Evolutionary conservation across 2,113 vertebrate genomes (phyloP), one percentile per base, ranked within the genome.

Genomic region (Paralichthys olivaceus): DNA sequence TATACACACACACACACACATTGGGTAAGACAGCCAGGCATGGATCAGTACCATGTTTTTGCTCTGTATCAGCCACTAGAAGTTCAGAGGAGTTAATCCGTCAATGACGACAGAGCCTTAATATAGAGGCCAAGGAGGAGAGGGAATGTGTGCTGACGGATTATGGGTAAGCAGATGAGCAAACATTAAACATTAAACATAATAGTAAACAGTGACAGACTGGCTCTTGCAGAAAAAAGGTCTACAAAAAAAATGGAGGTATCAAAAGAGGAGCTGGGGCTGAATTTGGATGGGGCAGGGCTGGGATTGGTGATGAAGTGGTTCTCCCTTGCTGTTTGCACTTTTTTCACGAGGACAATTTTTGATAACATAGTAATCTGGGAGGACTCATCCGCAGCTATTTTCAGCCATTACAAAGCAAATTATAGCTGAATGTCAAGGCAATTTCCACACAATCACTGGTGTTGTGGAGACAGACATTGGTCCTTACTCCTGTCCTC

Each of bases 371-470:
- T 65, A 55, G 80, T 86, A 84, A 80, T 89, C 83, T 84, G 56
- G 77, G 68, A 84, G 72, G 75, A 84, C 81, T 84, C 84, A 83
- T 81, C 69, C 70, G 75, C 68, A 22, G 75, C 82, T 84, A 86
- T 90, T 88, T 90, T 84, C 84, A 84, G 78, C 87, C 88, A 88
- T 90, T 90, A 90, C 84, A 84, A 71, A 75, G 79, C 72, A 90
- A 91, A 92, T 90, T 84, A 89, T 84, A 80, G 80, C 75, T 59
- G 78, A 87, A 88, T 88, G 87, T 89, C 86, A 66, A 87, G 76
- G 84, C 90, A 87, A 91, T 93, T 90, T 91, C 77, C 77, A 68
- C 75, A 87, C 86, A 92, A 89, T 83, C 80, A 85, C 82, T 84
- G 77, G 84, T 86, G 81, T 85, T 80, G 76, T 15, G 1, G 80